Base-by-base conservation (phyloP, 2,888 invertebrate species). In the Heliconius ethilla region DNA sequence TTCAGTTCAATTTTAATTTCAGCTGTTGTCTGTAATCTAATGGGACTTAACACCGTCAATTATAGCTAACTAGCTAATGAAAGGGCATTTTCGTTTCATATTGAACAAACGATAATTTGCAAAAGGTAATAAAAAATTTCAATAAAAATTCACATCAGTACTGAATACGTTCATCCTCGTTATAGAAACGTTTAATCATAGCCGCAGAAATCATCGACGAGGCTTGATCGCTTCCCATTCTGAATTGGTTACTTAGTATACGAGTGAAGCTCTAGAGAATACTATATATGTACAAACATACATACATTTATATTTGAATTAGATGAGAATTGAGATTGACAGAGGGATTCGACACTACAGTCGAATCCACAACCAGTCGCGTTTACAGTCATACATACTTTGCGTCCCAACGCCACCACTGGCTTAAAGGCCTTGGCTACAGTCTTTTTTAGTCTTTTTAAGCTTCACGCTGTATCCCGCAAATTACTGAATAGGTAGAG, bases 161-260 rank as follows among this genome's bases (percentile, higher is more conserved):
- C 13, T 25, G 67, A 76, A 67, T 70, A 51, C 37, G 62, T 55
- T 69, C 22, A 45, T 22, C 62, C 69, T 69, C 75, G 70, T 67
- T 76, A 76, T 73, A 37, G 51, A 40, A 63, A 72, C 72, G 72
- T 79, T 73, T 76, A 76, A 76, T 78, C 66, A 78, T 76, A 73
- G 69, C 76, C 76, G 25, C 72, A 73, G 76, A 76, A 78, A 76
- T 72, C 72, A 79, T 76, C 33, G 69, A 18, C 27, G 76, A 15
- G 33, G 18, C 55, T 51, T 33, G 51, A 70, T 67, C 66, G 62
- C 59, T 51, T 76, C 45, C 70, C 69, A 29, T n/a, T 5, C 51
- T 40, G 70, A 76, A 76, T 70, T 70, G 70, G 76, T 62, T 76
- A 76, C 76, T 76, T 70, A 27, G 76, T 76, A 76, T 76, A 70